These are phyloP conservation scores for Coilia nasus DNA, from an alignment of 2,797 vertebrate genomes.

Conservation along the genomic window DNA sequence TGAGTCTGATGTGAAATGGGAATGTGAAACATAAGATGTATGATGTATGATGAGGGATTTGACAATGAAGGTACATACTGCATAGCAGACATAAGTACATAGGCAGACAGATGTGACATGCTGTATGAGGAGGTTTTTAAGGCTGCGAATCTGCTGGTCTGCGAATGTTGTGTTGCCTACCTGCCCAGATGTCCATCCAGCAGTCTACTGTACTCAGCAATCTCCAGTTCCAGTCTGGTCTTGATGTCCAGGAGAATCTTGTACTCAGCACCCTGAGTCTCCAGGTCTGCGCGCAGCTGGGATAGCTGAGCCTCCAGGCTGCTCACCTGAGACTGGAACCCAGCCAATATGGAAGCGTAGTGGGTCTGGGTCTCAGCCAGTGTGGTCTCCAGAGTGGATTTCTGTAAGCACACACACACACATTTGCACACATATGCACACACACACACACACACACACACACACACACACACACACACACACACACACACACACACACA, in stretches of 20 bases:
- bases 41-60: too few species aligned
- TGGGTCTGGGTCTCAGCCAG: conserved; percentile 70
- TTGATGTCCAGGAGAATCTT: conserved; percentile 76
- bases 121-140: background rate
- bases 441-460: background rate
- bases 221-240: conserved; percentile 81
- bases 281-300: conserved; percentile 68
- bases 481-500: background rate
- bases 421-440: background rate
- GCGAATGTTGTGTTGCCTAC: background rate
- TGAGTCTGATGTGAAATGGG: too few species aligned
- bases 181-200: conserved; percentile 64
- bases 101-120: too few species aligned
- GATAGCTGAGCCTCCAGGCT: conserved; percentile 70
- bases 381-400: conserved; percentile 71
- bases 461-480: background rate
- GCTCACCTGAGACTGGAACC: conserved; percentile 68
- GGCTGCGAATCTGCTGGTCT: background rate
- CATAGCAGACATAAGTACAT: too few species aligned
- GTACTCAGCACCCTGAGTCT: conserved; percentile 76
- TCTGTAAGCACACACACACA: conserved; percentile 57
- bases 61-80: too few species aligned
- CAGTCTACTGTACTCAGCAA: conserved; percentile 77
- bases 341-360: conserved; percentile 64
- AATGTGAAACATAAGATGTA: too few species aligned